These are phyloP conservation scores for Oikopleura dioica DNA, from an alignment of 23 tunicate species.

Conservation along the genomic window DNA sequence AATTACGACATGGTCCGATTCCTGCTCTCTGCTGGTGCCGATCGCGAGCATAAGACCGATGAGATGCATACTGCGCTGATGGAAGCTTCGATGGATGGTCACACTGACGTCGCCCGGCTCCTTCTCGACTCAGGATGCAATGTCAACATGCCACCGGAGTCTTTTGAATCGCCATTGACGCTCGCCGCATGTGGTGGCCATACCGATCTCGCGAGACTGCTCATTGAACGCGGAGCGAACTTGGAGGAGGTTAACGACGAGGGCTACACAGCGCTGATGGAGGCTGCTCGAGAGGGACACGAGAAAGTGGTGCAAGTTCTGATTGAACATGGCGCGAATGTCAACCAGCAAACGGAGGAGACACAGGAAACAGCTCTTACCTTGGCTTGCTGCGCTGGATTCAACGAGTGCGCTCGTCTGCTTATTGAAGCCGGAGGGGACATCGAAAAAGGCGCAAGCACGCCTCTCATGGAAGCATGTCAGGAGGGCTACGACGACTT, in stretches of 20 bases:
- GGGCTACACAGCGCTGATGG: conserved; percentile 87
- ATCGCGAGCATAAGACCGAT: conserved; percentile 93
- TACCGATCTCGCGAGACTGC: conserved; percentile 55
- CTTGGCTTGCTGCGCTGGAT: conserved; percentile 80
- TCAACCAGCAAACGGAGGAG: conserved; percentile 73
- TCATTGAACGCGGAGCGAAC: conserved; percentile 57
- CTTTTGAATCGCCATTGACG: conserved; percentile 90
- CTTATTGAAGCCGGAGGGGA: conserved; percentile 59
- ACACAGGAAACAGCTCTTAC: conserved; percentile 91
- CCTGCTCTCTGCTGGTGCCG: conserved; percentile 71
- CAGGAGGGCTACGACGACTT: conserved; percentile 84
- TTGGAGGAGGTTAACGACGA: conserved; percentile 91
- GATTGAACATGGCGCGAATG: conserved; percentile 45
- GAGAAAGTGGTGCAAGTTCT: conserved; percentile 69
- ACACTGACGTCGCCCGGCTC: conserved; percentile 72
- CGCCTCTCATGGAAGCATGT: conserved; percentile 93
- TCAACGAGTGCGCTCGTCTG: conserved; percentile 43
- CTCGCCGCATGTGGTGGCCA: conserved; percentile 98
- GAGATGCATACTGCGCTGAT: conserved; percentile 98
- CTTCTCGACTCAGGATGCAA: conserved; percentile 31
- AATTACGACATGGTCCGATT: conserved; percentile 81
- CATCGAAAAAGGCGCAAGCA: conserved; percentile 63
- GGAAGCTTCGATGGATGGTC: conserved; percentile 99
- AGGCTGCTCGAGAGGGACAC: conserved; percentile 65
- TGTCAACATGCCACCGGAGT: conserved; percentile 93